Evolutionary conservation across 2,797 vertebrate species (phyloP), one percentile per base, ranked within the genome.

Genomic region (Lagodon rhomboides): DNA sequence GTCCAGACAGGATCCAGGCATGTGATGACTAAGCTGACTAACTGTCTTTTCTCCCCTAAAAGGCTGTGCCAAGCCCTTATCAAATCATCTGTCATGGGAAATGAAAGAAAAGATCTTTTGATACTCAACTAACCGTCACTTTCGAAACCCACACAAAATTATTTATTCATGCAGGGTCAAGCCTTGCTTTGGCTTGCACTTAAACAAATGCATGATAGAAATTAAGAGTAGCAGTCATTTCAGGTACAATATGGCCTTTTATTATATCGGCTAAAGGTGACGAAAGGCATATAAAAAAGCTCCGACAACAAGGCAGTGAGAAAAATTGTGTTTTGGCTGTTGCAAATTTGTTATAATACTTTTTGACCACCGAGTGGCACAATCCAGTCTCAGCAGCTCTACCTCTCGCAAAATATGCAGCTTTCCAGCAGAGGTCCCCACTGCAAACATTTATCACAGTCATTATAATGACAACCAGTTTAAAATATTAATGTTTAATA

Each of bases 301-400:
- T 12, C 4, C 3, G 15, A 49, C 43, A 44, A 12, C 51, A 16
- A 50, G 12, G 25, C 10, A 25, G 38, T 25, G 7, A 38, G 38
- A 38, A 7, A 38, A 38, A 38, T 38, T 9, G 38, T 44, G 23
- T 12, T 47, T 61, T n/a, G 2, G 20, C 23, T 41, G 44, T 56
- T 59, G 27, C 23, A 15, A 71, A 13, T 62, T 17, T 81, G 82
- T 54, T 64, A 18, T 85, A 18, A 61, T 51, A 44, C 46, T 34
- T 3, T 77, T n/a, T 73, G 84, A 78, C 87, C 90, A 87, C 85
- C 0, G 41, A 73, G 87, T 41, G 85, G 85, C 82, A 60, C 58
- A 64, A 20, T 79, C 50, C 60, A 22, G 27, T 60, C 34, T 46
- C 50, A 43, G 56, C n/a, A 13, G 65, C 3, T 0, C 22, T 20